Conservation (phyloP, 2,888 invertebrate species). For the Digitonthophagus gazella region DNA sequence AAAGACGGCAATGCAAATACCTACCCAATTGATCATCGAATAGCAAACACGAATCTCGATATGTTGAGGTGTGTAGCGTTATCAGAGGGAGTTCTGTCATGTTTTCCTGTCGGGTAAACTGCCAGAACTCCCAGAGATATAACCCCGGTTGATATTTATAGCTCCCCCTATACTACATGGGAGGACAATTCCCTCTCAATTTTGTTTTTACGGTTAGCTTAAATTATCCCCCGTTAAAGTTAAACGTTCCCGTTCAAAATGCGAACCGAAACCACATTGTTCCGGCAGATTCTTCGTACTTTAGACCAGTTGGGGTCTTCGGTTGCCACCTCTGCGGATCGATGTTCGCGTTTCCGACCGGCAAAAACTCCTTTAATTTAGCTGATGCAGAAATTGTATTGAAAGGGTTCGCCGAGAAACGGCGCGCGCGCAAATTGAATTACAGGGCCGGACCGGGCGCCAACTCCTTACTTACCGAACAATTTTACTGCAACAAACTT, state of each 20-base stretch:
- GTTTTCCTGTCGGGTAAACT: not conserved
- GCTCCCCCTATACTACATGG: no score
- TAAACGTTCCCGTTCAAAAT: not conserved
- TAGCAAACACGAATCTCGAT: not conserved
- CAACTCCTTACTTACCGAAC: conserved; percentile 20
- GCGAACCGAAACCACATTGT: not conserved
- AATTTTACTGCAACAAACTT: conserved; percentile 25
- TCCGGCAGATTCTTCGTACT: not conserved
- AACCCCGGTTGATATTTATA: not conserved
- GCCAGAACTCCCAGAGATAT: not conserved
- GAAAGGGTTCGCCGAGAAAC: conserved; percentile 5
- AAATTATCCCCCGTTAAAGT: not conserved
- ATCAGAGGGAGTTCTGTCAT: not conserved
- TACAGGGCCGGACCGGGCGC: conserved; percentile 11
- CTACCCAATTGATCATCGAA: not conserved
- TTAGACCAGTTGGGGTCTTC: conserved; percentile 2
- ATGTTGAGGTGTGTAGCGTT: not conserved
- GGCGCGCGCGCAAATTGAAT: conserved; percentile 5
- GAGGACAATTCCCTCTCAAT: not conserved
- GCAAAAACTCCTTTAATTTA: conserved; percentile 28
- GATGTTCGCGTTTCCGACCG: conserved; percentile 13
- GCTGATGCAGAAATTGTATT: conserved; percentile 27
- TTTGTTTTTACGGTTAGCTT: not conserved
- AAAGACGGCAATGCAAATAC: not conserved
- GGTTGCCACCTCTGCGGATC: not conserved